Evolutionary conservation across 1,140 invertebrate species (phyloP), one percentile per base, ranked within the genome.

Genomic region (Papilio xuthus): DNA sequence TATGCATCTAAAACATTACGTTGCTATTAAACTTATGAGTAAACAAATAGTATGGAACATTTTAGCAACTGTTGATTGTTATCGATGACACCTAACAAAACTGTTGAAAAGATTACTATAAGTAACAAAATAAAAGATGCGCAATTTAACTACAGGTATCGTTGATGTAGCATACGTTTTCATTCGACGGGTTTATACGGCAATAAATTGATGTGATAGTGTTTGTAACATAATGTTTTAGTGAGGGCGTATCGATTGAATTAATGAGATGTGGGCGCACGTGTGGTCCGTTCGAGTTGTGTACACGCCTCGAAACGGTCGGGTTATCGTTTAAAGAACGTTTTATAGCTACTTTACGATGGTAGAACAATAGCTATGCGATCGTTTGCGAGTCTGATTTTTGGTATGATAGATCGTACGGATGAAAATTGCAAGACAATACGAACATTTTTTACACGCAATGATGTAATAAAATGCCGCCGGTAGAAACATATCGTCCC

Each of bases 181-280:
- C 41, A 76, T 76, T 60, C 32, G 79, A 84, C 81, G 83, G 81
- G 83, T 88, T 84, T 79, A 56, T 78, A 82, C 63, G 81, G 86
- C 85, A 87, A 90, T 89, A 90, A 89, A 89, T 86, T 86, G 83
- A 85, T 81, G 80, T 63, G 81, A 87, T 85, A 89, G 84, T 83
- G 85, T 89, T 86, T 78, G 84, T 83, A 88, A 89, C 89, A 88
- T 88, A 87, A 92, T 91, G 89, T 90, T 92, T 90, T 87, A 88
- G 86, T 88, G 85, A 90, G 81, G 87, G 86, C 88, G 89, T 90
- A 91, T 91, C 89, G 87, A 89, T 91, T 87, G 92, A 92, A 92
- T 93, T 93, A 93, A 93, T 92, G 86, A 89, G 88, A 93, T 92
- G 90, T 88, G 89, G 87, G 87, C 88, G 84, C 88, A 88, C 89